Conservation (phyloP, 2,888 invertebrate genomes). For the Charanyca ferruginea region DNA sequence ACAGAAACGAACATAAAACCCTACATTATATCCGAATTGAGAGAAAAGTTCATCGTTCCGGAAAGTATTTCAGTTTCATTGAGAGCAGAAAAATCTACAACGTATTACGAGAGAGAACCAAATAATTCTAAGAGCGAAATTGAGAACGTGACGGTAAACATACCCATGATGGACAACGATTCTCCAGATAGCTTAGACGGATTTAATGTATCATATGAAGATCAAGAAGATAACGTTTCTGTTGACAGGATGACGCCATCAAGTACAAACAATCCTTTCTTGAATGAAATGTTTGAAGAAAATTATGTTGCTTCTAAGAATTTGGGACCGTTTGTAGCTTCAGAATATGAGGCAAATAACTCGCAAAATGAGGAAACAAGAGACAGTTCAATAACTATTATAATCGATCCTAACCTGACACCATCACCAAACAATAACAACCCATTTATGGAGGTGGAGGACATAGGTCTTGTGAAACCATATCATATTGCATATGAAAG, state of each 20-base stretch:
- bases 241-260: constrained; percentile 69
- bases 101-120: constrained; percentile 50
- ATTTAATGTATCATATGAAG: constrained; percentile 65
- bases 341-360: constrained; percentile 85
- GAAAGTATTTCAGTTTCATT: constrained; percentile 84
- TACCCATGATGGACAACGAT: constrained; percentile 51
- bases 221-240: constrained; percentile 74
- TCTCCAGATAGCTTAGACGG: constrained; percentile 70
- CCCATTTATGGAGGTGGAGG: constrained; percentile 75
- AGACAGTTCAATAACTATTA: constrained; percentile 74
- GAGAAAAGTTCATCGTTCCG: constrained; percentile 83
- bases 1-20: constrained; percentile 74
- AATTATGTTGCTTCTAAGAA: constrained; percentile 76
- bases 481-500: constrained; percentile 58
- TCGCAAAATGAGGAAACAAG: constrained; percentile 82
- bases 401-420: constrained; percentile 71
- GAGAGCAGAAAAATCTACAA: constrained; percentile 76
- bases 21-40: constrained; percentile 71
- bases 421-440: constrained; percentile 70
- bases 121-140: constrained; percentile 26
- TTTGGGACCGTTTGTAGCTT: constrained; percentile 79
- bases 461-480: constrained; percentile 74
- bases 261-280: constrained; percentile 79
- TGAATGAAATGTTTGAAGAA: constrained; percentile 76
- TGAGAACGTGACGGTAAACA: constrained; percentile 42